Evolutionary conservation across 2,888 invertebrate genomes (phyloP).

Genomic region (Sarcophaga variegata): DNA sequence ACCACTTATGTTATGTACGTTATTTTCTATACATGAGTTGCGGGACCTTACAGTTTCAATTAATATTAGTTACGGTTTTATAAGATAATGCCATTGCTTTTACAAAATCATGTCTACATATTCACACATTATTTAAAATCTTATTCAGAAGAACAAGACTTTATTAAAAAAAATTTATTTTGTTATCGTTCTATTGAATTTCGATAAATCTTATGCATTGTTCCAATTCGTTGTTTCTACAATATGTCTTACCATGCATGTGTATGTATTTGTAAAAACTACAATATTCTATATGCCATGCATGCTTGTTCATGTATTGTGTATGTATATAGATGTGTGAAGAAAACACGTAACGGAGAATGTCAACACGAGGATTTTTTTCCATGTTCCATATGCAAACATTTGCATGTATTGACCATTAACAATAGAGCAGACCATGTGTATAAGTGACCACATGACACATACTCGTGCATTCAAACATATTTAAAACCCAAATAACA

Average conservation of each 20-base stretch:
- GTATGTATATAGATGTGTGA: conserved; percentile 5
- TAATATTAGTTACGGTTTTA: too few species aligned
- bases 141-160: too few species aligned
- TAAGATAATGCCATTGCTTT: too few species aligned
- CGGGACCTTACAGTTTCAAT: too few species aligned
- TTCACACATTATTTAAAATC: too few species aligned
- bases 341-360: conserved; percentile 15
- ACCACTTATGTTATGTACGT: too few species aligned
- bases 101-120: too few species aligned
- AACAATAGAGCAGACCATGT: conserved; percentile 27
- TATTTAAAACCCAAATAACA: neutral
- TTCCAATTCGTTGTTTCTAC: neutral
- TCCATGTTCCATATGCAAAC: conserved; percentile 37
- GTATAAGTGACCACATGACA: conserved; percentile 5
- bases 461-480: conserved; percentile 8
- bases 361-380: conserved; percentile 6
- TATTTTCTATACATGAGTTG: too few species aligned
- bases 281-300: neutral
- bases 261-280: neutral
- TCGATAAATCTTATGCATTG: too few species aligned
- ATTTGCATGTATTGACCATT: conserved; percentile 14
- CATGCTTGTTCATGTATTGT: neutral
- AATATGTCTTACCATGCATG: neutral
- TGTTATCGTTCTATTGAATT: too few species aligned
- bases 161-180: too few species aligned